Percentiles rank a stretch among this genome's conserved stretches.
phyloP scores from a whole-genome alignment of 35 echinoderm and acorn worm genomes.

The Chiridota heheva region DNA sequence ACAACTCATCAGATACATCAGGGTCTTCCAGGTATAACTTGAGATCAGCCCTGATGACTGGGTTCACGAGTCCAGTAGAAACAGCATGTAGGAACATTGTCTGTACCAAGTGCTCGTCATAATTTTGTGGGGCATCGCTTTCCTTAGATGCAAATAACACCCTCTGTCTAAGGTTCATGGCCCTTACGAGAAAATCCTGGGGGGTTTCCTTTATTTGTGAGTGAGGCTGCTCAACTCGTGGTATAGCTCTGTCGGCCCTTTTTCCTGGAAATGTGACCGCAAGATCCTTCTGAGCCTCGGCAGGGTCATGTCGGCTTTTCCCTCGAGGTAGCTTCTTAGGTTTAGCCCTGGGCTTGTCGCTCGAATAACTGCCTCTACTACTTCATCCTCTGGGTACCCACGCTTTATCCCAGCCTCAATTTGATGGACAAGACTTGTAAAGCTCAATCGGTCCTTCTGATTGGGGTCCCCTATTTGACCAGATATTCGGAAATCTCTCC shows the following conservation, averaged over 20 bases:
- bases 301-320: no score
- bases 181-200: constrained; percentile 46
- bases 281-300: no score
- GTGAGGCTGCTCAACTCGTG: constrained; percentile 25
- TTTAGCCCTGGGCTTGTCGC: no score
- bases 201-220: constrained; percentile 24
- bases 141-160: constrained; percentile 36
- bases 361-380: no score
- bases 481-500: no score
- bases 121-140: constrained; percentile 1
- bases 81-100: constrained; percentile 69
- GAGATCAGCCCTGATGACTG: constrained; percentile 42
- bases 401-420: no score
- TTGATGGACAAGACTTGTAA: no score
- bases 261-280: no score
- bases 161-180: constrained; percentile 57
- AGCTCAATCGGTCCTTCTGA: no score
- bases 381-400: no score
- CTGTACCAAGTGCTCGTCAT: constrained; percentile 36
- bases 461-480: no score
- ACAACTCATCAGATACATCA: constrained; percentile 11
- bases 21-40: constrained; percentile 11
- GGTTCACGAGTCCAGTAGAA: constrained; percentile 31
- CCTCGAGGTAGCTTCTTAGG: no score
- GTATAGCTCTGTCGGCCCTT: constrained; percentile 51